Evolutionary conservation across 1,140 invertebrate genomes (phyloP).

Genomic region (Cydia strobilella): DNA sequence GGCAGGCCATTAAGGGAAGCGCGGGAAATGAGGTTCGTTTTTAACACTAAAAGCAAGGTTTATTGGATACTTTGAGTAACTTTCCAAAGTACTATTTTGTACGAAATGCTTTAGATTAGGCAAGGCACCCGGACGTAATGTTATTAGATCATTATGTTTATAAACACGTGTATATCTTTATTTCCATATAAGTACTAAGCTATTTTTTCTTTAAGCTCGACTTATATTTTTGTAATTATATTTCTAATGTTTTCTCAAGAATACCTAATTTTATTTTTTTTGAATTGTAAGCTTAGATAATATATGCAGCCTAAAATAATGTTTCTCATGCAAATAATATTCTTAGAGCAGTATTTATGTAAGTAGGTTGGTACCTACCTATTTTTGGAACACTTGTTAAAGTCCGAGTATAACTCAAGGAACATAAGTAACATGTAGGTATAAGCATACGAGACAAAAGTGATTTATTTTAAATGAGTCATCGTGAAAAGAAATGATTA

Average conservation of each 20-base stretch:
- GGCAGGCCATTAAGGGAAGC: slow-evolving; percentile 25
- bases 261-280: not conserved
- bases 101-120: not conserved
- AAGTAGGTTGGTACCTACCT: no score
- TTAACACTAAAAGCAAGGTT: slow-evolving; percentile 31
- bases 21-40: slow-evolving; percentile 31
- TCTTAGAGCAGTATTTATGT: no score
- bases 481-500: no score
- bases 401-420: no score
- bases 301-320: no score
- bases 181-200: not conserved
- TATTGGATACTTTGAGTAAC: slow-evolving; percentile 27
- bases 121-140: not conserved
- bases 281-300: no score
- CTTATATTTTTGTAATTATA: not conserved
- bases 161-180: not conserved
- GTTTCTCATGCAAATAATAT: no score
- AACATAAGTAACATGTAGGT: no score
- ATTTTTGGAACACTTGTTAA: no score
- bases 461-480: no score
- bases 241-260: not conserved
- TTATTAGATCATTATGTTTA: slow-evolving; percentile 6
- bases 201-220: not conserved
- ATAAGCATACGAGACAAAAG: no score
- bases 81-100: slow-evolving; percentile 31